These are phyloP conservation scores for Synergus gifuensis DNA, from an alignment of 2,888 invertebrate genomes.

Conservation along the genomic window DNA sequence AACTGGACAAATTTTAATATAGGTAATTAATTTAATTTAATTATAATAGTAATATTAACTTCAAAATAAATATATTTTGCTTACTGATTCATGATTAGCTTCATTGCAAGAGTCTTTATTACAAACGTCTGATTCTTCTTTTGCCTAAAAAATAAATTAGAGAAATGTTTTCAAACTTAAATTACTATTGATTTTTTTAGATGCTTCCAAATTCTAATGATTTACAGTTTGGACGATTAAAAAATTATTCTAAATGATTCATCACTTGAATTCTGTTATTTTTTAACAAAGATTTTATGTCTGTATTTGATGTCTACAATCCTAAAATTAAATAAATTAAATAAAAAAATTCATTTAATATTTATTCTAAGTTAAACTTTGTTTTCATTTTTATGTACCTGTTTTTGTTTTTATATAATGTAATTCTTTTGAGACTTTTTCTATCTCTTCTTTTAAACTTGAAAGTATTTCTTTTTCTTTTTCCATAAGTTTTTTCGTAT, in stretches of 20 bases:
- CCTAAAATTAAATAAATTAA: slow-evolving; percentile 47
- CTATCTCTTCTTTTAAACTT: slow-evolving; percentile 63
- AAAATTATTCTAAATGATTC: slow-evolving; percentile 35
- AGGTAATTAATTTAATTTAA: neutral
- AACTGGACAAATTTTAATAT: neutral
- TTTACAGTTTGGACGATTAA: no score
- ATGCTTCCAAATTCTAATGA: no score
- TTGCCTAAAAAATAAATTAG: slow-evolving; percentile 28
- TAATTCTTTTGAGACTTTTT: slow-evolving; percentile 62
- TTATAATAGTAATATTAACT: neutral
- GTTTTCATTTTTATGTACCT: slow-evolving; percentile 28
- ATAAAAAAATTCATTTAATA: slow-evolving; percentile 8
- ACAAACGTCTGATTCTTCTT: slow-evolving; percentile 47
- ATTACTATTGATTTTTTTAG: neutral
- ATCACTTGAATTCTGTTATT: slow-evolving; percentile 59
- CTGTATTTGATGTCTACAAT: slow-evolving; percentile 56
- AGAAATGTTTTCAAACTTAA: slow-evolving; percentile 13
- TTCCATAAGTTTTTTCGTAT: slow-evolving; percentile 63
- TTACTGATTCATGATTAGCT: slow-evolving; percentile 55
- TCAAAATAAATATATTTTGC: slow-evolving; percentile 30
- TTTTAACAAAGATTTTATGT: slow-evolving; percentile 58
- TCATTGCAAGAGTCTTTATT: slow-evolving; percentile 46
- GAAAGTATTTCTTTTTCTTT: slow-evolving; percentile 62
- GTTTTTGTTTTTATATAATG: slow-evolving; percentile 8
- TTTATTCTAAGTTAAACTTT: slow-evolving; percentile 4